A percentile compares a stretch with the other conserved stretches of the same genome.
phyloP scores from a whole-genome alignment of 2,113 vertebrate species.

The Trichomycterus rosablanca region DNA sequence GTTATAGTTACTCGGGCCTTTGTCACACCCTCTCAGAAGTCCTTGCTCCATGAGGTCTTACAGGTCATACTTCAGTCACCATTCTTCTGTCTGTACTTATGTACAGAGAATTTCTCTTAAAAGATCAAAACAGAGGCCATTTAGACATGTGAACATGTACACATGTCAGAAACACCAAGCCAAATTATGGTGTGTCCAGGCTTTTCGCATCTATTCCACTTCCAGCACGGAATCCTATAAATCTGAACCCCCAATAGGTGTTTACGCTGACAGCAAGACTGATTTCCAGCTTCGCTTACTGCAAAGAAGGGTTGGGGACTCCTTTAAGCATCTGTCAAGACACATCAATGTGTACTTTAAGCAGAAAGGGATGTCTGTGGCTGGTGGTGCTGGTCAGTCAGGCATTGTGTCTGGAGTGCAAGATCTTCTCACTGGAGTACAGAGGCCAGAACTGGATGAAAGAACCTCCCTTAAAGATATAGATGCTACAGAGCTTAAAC shows the following conservation, averaged over 20 bases:
- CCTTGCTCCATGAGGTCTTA: constrained; percentile 12
- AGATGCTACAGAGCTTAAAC: constrained; percentile 1
- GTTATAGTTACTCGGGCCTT: constrained; percentile 46
- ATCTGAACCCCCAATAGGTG: constrained; percentile 55
- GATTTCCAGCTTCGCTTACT: constrained; percentile 36
- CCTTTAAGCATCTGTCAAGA: constrained; percentile 52
- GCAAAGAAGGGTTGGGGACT: constrained; percentile 48
- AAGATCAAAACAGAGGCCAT: constrained; percentile 17
- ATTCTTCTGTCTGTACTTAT: constrained; percentile 22
- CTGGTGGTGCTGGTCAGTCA: constrained; percentile 10
- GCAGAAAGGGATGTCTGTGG: constrained; percentile 27
- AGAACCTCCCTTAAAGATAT: not conserved
- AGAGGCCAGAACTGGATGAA: not conserved
- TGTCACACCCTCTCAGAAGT: constrained; percentile 25
- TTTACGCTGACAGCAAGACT: constrained; percentile 41
- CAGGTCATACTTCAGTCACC: constrained; percentile 27
- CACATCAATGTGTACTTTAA: constrained; percentile 61
- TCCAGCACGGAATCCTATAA: constrained; percentile 49
- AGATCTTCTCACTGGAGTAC: constrained; percentile 18
- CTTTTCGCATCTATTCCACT: constrained; percentile 46
- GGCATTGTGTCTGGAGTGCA: constrained; percentile 18
- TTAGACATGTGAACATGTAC: not conserved
- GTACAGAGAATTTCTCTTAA: constrained; percentile 21
- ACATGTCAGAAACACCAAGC: constrained; percentile 1
- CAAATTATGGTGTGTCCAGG: not conserved